Base-by-base conservation (phyloP, 2,888 invertebrate species). In the Stenolophus ochropezus region DNA sequence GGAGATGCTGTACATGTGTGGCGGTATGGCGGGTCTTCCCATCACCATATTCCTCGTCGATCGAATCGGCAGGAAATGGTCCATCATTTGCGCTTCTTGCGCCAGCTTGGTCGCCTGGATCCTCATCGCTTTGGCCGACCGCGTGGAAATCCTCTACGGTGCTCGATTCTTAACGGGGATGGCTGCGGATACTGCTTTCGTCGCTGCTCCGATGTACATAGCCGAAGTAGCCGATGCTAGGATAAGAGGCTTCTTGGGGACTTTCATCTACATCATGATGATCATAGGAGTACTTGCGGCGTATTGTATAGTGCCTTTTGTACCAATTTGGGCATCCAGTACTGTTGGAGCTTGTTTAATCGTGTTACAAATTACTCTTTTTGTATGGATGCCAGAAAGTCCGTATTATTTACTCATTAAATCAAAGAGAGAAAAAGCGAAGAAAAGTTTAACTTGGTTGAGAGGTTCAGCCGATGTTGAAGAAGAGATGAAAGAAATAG, bases 261-360 rank as follows among this genome's bases (percentile, higher is more conserved):
- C 88, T n/a, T 86, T 88, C 21, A 89, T 89, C 75, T 89, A 89
- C 83, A 85, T 89, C 14, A 88, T 89, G 87, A 88, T 89, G 88
- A 85, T 89, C 8, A 84, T 88, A n/a, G 89, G 89, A 4, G 87
- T 89, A 56, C 82, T 89, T 1, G 82, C 88, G 1, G 86, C 89
- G 0, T 89, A 89, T 82, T 86, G 88, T 21, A 87, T 89, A 0
- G 89, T 87, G 0, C 88, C 89, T 0, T 89, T 86, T 82, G 86
- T 87, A 2, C 86, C 88, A 0, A 87, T 88, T 18, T 87, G 86
- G 61, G 85, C 87, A 2, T 86, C 88, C 1, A 87, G 88, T 2
- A 82, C 86, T 2, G 87, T 89, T 4, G 89, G 88, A 0, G 86
- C 86, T 6, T 82, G 84, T 0, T 83, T 89, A 23, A 83, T 88